Conservation (phyloP, 2,113 vertebrate genomes). For the Cromileptes altivelis region DNA sequence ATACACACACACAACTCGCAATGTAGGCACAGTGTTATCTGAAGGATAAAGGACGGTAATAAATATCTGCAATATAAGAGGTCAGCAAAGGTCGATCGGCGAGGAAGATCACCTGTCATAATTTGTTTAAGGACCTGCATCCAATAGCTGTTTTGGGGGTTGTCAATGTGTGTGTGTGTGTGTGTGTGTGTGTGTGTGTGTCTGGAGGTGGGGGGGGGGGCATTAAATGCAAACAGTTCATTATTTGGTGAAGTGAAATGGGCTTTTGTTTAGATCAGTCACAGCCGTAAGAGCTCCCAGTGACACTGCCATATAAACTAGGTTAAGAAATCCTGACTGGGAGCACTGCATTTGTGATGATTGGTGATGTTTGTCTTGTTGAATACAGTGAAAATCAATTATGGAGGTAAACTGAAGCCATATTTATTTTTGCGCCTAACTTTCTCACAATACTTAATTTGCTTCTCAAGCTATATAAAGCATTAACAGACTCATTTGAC, state of each 20-base stretch:
- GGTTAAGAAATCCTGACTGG: constrained; percentile 49
- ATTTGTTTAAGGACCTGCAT: constrained; percentile 89
- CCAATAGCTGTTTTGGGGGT: constrained; percentile 83
- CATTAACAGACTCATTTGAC: no score
- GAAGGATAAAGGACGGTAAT: constrained; percentile 64
- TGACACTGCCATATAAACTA: constrained; percentile 55
- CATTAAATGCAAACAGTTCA: constrained; percentile 87
- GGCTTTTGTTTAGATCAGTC: constrained; percentile 67
- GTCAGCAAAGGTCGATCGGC: constrained; percentile 77
- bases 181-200: neutral
- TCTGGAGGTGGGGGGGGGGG: constrained; percentile 38
- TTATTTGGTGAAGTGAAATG: constrained; percentile 88
- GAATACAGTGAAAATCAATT: constrained; percentile 51
- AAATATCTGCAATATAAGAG: constrained; percentile 81
- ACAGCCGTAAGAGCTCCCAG: constrained; percentile 47
- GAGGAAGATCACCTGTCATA: constrained; percentile 87
- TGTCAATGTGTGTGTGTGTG: constrained; percentile 52
- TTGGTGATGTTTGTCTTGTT: constrained; percentile 61
- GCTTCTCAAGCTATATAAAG: no score
- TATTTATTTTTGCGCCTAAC: no score
- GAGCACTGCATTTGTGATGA: constrained; percentile 47
- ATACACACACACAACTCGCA: constrained; percentile 43
- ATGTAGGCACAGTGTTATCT: constrained; percentile 75
- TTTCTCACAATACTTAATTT: no score
- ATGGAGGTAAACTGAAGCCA: neutral